Evolutionary conservation across 2,797 vertebrate genomes (phyloP), one percentile per base, ranked within the genome.

Genomic region (Clarias platycephalus): DNA sequence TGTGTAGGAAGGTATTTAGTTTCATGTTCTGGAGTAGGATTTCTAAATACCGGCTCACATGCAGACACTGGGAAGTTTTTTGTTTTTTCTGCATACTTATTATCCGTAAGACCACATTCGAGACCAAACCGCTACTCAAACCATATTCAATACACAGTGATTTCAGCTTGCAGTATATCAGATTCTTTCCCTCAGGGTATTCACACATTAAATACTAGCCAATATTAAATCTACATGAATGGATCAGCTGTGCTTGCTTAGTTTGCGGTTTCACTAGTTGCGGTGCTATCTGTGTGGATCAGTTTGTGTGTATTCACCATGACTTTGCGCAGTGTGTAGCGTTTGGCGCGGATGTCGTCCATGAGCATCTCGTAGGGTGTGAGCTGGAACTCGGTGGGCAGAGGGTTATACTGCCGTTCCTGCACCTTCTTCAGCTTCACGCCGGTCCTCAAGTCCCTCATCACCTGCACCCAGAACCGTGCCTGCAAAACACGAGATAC

Each of bases 311-410:
- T 6, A 26, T 66, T 80, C 87, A 99, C 98, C 97, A 97, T 96
- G 87, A 99, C 98, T 90, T 98, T 99, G 70, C 97, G 95, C 80
- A 99, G 94, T 82, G 96, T 99, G 86, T 99, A 99, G 72, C 98
- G 96, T 88, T 96, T 97, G 89, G 95, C 96, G 67, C 98, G 95
- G 87, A 99, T 99, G 88, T 99, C 98, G 58, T 99, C 97, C 98
- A 99, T 99, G 62, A 99, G 93, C 98, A 99, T 99, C 89, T 99
- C 98, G 1, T 99, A 99, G 0, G 98, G 98, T 0, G 98, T 99
- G 81, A 99, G 96, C 92, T 99, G 96, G 91, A 95, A 99, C 10
- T 99, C 98, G 9, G 96, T 97, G 40, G 98, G 95, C 67, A 99
- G 92, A 0, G 96, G 97, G 91, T 95, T 94, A 85, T 97, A 99